Evolutionary conservation across 2,888 invertebrate species (phyloP), one percentile per base, ranked within the genome.

Genomic region (Eristalinus aeneus): DNA sequence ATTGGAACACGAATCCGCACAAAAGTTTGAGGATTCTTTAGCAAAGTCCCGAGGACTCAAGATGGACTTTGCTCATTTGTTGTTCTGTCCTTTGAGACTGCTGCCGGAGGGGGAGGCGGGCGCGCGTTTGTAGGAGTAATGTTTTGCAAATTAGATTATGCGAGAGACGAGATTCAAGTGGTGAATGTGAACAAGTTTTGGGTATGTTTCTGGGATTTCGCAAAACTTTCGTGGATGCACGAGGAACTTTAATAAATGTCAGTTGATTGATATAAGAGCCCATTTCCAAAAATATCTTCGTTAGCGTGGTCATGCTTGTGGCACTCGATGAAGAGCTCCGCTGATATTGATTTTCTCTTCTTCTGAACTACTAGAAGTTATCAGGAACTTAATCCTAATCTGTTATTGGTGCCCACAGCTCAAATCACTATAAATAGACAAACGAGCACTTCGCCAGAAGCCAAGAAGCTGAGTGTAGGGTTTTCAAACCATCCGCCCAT

Each of bases 1-100:
- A 67, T 75, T 65, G 56, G 74, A 20, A 58, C 56, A 72, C n/a
- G 39, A 39, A 12, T 39, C 39, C n/a, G 39, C 39, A 39, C 46
- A 16, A 46, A 46, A 46, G 46, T 46, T 46, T 46, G 46, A 16
- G 16, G 16, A 46, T 46, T 46, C 46, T 16, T 16, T 46, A n/a
- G 39, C 27, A 27, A 46, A 46, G 39, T 46, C 39, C 39, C 1
- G n/a, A n/a, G 16, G 16, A 8, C n/a, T 16, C 46, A 2, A 16
- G 10, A 16, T 16, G 46, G 16, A 46, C 46, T 46, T 46, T 46
- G 46, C 8, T 16, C 46, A n/a, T 46, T 46, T 39, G 39, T 39
- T 39, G n/a, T n/a, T 6, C n/a, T 0, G n/a, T 46, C n/a, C 46
- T 46, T 46, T 46, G n/a, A 16, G 46, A 46, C 5, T 2, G 27